These are phyloP conservation scores for Diorhabda carinulata DNA, from an alignment of 1,140 invertebrate species.

Conservation along the genomic window DNA sequence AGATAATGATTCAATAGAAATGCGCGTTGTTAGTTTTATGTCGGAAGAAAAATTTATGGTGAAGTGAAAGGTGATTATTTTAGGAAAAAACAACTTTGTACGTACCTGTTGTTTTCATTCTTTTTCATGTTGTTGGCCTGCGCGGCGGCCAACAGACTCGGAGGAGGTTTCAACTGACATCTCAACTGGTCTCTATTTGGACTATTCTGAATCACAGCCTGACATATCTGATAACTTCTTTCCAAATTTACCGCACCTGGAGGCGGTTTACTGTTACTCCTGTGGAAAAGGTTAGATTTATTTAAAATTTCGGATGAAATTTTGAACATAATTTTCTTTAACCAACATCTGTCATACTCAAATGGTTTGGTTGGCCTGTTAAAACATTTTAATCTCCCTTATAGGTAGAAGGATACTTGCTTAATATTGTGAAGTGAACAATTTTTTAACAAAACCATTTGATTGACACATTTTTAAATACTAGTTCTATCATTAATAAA, in stretches of 20 bases:
- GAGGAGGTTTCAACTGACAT: constrained; percentile 77
- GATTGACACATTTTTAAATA: no score
- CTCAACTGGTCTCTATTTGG: constrained; percentile 83
- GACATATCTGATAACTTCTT: constrained; percentile 92
- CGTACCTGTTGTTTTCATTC: constrained; percentile 35
- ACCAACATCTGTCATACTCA: neutral
- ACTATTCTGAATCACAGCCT: constrained; percentile 89
- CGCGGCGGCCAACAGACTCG: constrained; percentile 61
- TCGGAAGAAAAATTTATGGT: neutral
- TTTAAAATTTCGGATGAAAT: constrained; percentile 40
- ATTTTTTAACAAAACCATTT: no score
- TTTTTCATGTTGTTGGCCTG: constrained; percentile 44
- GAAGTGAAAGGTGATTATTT: neutral
- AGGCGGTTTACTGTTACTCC: constrained; percentile 64
- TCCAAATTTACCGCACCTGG: constrained; percentile 87
- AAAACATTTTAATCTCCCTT: no score
- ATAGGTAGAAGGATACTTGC: no score
- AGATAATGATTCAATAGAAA: constrained; percentile 1
- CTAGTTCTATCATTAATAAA: no score
- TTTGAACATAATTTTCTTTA: constrained; percentile 5
- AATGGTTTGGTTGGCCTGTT: no score
- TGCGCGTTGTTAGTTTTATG: neutral
- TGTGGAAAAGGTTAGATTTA: constrained; percentile 37
- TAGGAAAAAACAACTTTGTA: neutral
- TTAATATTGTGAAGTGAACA: no score